Evolutionary conservation across 30 jellyfish, hydroid and myxozoan species (phyloP), one percentile per base, ranked within the genome.

Genomic region (Aurelia sp.): DNA sequence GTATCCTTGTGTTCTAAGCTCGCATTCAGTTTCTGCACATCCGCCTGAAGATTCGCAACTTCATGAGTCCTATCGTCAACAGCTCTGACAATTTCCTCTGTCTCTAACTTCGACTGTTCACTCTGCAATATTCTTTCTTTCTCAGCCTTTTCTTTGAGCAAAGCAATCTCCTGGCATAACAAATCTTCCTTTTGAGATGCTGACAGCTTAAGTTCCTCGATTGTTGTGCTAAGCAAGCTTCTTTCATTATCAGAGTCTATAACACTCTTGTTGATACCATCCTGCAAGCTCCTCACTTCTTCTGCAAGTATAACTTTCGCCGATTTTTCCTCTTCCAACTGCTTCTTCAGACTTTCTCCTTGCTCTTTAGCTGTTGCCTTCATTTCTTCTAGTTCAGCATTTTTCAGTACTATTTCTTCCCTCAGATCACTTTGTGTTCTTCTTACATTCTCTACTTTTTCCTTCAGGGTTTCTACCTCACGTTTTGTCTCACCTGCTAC

Each of bases 1-100:
- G 91, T 76, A 63, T 94, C 97, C 68, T 89, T 94, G 74, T 86
- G 97, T 41, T 72, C 85, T 67, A 63, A 51, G 20, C 41, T 50
- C 48, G 35, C 90, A 10, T 59, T 74, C 27, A 92, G 50, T 48
- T 80, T 50, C 48, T 64, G 74, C 21, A 89, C 51, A 48, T 78
- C 44, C 35, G 59, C 75, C 40, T 78, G 64, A 4, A 77, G 76
- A 65, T 72, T 85, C 13, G 51, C 87, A 21, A 52, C 71, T 4
- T 38, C 62, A 1, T 78, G 88, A 10, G 72, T 18, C 10, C 67
- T 62, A 2, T 72, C 84, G 38, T 75, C 89, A n/a, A 22, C 52
- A 20, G 95, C 64, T 41, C 73, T 87, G 22, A 61, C 92, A 38
- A 78, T n/a, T 53, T 70, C 77, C 8, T 58, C 91, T 55, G 55